Base-by-base conservation (phyloP, 2,797 vertebrate genomes). In the Eutrigla gurnardus region DNA sequence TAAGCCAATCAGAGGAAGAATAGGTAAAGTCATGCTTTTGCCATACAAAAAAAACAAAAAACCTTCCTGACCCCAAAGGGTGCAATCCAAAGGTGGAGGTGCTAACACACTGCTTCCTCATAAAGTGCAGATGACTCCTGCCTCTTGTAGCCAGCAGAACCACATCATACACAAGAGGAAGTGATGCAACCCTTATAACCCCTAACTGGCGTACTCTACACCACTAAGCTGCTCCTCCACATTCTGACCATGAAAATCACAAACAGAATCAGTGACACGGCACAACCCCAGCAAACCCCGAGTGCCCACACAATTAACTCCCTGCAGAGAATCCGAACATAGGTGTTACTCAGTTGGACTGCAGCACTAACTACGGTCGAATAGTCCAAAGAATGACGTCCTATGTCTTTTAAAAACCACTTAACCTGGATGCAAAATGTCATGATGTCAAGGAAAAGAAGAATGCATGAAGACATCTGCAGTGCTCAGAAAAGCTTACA, bases 71-170 rank as follows among this genome's bases (percentile, higher is more conserved):
- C 43, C 25, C 61, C 17, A 36, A 63, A 63, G 18, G 17, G 11
- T 33, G 0, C 4, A 33, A 14, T 40, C 9, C 17, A 43, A 61
- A 65, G 42, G 12, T 45, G 11, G 25, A 35, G 6, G 12, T 32
- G 12, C 42, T 49, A 9, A 58, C 45, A 17, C 33, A n/a, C 35
- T 39, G 40, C 15, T 8, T 25, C 2, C 46, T 36, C 12, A n/a
- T 32, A 0, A 0, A 9, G 2, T 17, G 3, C 10, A 35, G 52
- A 53, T 12, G 10, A 4, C 14, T n/a, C 25, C 40, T 0, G 0
- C 15, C 35, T 60, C 0, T 32, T 37, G 1, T 15, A 5, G 0
- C 4, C 13, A 53, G 18, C 39, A 53, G 47, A 45, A 32, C 39
- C n/a, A 14, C 5, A 0, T 15, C 37, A 36, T 10, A 46, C 11